Conservation (phyloP, 1,140 invertebrate species). For the Globodera rostochiensis region DNA sequence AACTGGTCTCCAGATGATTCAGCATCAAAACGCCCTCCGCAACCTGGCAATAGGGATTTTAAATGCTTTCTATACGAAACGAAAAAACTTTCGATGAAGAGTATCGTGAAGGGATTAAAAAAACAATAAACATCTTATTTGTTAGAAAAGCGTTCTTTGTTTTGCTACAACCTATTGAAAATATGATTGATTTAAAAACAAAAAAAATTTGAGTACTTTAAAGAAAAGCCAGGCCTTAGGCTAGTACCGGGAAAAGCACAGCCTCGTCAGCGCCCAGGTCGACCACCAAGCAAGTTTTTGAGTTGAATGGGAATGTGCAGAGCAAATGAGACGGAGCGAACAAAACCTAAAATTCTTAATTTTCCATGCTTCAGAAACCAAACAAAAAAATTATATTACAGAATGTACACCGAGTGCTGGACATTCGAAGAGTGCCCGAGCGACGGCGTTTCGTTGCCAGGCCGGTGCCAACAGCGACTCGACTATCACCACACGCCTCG, state of each 20-base stretch:
- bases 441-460: slow-evolving; percentile 35
- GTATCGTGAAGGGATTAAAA: too few species aligned
- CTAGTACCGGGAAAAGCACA: slow-evolving; percentile 41
- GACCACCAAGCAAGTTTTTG: slow-evolving; percentile 42
- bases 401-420: slow-evolving; percentile 31
- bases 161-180: too few species aligned
- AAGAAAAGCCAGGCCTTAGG: slow-evolving; percentile 10
- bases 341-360: slow-evolving; percentile 6
- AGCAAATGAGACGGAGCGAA: slow-evolving; percentile 49
- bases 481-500: slow-evolving; percentile 41
- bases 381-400: not conserved
- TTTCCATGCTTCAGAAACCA: not conserved
- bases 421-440: slow-evolving; percentile 40
- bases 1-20: slow-evolving; percentile 33
- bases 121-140: too few species aligned
- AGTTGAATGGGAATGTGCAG: slow-evolving; percentile 50
- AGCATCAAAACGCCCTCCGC: slow-evolving; percentile 46
- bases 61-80: not conserved
- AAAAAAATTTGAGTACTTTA: slow-evolving; percentile 6
- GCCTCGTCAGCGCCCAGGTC: slow-evolving; percentile 45
- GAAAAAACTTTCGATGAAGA: too few species aligned
- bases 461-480: slow-evolving; percentile 45
- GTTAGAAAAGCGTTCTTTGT: too few species aligned
- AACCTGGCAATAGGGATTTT: slow-evolving; percentile 24
- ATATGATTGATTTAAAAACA: not conserved